Evolutionary conservation across 1,140 invertebrate species (phyloP), one percentile per base, ranked within the genome.

Genomic region (Drosophila pandora): DNA sequence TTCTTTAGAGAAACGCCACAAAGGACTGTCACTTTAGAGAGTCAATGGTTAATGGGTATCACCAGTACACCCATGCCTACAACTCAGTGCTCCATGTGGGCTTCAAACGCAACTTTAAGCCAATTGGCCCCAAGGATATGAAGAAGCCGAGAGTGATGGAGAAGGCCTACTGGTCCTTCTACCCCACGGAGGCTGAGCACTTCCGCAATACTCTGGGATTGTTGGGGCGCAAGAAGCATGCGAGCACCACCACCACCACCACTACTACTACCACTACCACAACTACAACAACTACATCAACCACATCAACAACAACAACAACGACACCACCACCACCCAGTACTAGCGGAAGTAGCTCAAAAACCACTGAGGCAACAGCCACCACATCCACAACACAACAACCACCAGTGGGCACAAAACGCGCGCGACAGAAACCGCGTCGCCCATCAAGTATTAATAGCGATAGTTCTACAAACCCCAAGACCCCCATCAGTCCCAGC

Each of bases 391-490:
- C 82, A 30, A 78, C 74, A 71, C 65, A 64, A 47, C 41, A 64
- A 48, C 30, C 60, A 58, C 76, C 84, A 79, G 63, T 82, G 69
- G 69, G 47, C 52, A 78, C 64, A 57, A 81, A 81, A 69, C 56
- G 73, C 43, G 52, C 53, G 57, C 82, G 68, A 49, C 39, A 64
- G 3, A 85, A 81, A 21, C 34, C 41, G 52, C 67, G 68, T 48
- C 72, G 63, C 65, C 53, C 70, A 64, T 76, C 76, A 84, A 90
- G 85, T 90, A 90, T 90, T 90, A 90, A 85, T 90, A 90, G 83
- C 71, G 76, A 88, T 87, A 88, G 82, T 78, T 75, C 70, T 22
- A 70, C 45, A 32, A 76, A 34, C 41, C 64, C 37, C 57, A 48
- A 71, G 37, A 68, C 23, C 28, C 63, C 53, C 43, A 68, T 50